Percentiles rank a stretch among this genome's conserved stretches.
These are phyloP conservation scores for Agrilus cyanescens DNA, from an alignment of 2,888 invertebrate genomes.

Conservation along the genomic window DNA sequence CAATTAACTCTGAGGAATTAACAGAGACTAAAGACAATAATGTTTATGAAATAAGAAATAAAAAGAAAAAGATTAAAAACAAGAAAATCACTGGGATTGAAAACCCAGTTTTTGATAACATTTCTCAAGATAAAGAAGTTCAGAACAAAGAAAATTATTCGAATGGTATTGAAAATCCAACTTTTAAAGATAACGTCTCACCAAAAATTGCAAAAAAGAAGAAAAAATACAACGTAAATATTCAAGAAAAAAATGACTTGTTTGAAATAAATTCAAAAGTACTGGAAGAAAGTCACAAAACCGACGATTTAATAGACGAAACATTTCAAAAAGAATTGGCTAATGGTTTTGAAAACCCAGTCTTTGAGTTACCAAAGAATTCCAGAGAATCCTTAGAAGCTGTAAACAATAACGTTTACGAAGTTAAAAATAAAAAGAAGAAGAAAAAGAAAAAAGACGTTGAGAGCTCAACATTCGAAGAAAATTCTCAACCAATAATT, in stretches of 20 bases:
- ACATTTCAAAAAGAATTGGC: background rate
- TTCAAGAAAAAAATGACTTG: constrained; percentile 3
- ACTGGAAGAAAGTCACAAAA: background rate
- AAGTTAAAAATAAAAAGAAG: constrained; percentile 14
- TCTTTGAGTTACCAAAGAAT: background rate
- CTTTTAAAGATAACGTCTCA: constrained; percentile 8
- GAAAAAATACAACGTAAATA: constrained; percentile 1
- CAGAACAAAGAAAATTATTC: constrained; percentile 9
- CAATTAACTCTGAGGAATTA: background rate
- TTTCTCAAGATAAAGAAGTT: constrained; percentile 8
- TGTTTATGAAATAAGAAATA: constrained; percentile 3
- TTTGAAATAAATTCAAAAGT: background rate
- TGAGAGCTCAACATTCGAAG: background rate
- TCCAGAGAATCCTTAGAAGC: background rate
- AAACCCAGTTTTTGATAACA: constrained; percentile 4
- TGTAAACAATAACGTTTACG: constrained; percentile 2
- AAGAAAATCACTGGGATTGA: constrained; percentile 5
- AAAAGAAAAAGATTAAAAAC: constrained; percentile 12
- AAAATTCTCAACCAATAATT: background rate
- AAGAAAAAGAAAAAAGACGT: constrained; percentile 1
- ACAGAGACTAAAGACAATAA: constrained; percentile 3
- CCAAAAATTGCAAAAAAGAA: background rate
- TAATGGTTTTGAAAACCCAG: constrained; percentile 2
- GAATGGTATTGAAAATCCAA: constrained; percentile 12
- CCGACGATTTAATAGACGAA: constrained; percentile 1